These are phyloP conservation scores for Clarias laeviceps DNA, from an alignment of 2,797 vertebrate species.

Conservation along the genomic window DNA sequence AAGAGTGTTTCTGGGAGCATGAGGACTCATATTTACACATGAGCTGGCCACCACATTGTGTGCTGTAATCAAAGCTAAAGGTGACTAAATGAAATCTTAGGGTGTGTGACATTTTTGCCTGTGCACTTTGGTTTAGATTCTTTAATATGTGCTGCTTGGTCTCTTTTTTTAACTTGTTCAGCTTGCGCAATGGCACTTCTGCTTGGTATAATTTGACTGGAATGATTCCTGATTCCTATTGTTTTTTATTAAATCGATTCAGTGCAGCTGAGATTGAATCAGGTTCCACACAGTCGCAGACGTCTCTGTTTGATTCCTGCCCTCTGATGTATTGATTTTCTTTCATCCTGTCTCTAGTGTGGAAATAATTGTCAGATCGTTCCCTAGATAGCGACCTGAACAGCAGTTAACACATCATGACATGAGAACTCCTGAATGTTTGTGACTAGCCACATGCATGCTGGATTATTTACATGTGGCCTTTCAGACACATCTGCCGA, in stretches of 20 bases:
- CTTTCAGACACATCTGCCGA: not conserved
- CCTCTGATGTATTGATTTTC: not conserved
- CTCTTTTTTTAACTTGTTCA: not conserved
- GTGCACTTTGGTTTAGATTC: not conserved
- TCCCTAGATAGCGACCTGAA: not conserved
- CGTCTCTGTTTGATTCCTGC: not conserved
- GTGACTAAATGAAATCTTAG: too few species aligned
- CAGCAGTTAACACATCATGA: not conserved
- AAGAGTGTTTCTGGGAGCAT: too few species aligned
- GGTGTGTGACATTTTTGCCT: too few species aligned
- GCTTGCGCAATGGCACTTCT: not conserved
- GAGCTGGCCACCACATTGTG: too few species aligned
- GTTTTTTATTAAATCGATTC: not conserved
- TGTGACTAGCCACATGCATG: not conserved
- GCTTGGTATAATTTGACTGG: not conserved
- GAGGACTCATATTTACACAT: too few species aligned
- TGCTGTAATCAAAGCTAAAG: too few species aligned
- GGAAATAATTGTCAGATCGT: slow-evolving; percentile 1
- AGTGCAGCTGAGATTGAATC: not conserved
- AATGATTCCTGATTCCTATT: not conserved
- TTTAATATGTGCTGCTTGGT: not conserved
- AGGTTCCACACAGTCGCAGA: not conserved
- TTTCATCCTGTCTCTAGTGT: not conserved
- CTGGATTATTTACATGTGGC: not conserved
- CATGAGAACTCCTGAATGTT: not conserved